Evolutionary conservation across 1,140 invertebrate species (phyloP), one percentile per base, ranked within the genome.

Genomic region (Drosophila yakuba): DNA sequence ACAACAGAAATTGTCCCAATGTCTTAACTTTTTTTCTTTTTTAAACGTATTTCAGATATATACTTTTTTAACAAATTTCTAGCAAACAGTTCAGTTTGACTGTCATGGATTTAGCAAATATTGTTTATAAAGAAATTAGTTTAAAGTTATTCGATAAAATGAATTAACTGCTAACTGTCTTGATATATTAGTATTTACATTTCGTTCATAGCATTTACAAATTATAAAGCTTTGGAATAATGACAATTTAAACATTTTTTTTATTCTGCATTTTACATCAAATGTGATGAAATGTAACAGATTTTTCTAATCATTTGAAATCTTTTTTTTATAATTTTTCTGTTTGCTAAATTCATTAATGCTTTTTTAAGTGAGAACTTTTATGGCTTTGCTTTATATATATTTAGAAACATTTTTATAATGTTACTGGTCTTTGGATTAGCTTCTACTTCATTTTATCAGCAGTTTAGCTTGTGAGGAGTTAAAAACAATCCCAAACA

Each of bases 381-480:
- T 64, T 20, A 67, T 45, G 60, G 61, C 44, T 23, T 67, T 28
- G 4, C 11, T 50, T 67, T 69, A 56, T 11, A 56, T 69, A 25
- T 69, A 56, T 48, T 35, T 67, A 25, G 8, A 51, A 36, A 43
- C 10, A 25, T 44, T 47, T 41, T 36, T 41, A 15, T 35, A 48
- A 23, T 73, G 38, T 74, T 66, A 36, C 61, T 77, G 67, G 67
- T 62, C 61, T 66, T 67, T 75, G n/a, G 43, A 38, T 68, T 52
- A 73, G 58, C 71, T 74, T 58, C 36, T 58, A 41, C 73, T 58
- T 61, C 45, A 43, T 44, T 72, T 72, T 77, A 78, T 78, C 74
- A 78, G 74, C 74, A 78, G 51, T 71, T 56, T 57, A 62, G 74
- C 74, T 77, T 69, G 56, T 78, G 64, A 78, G 74, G 56, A 77